Conservation (phyloP, 2,888 invertebrate species). For the Synanthedon andrenaeformis region DNA sequence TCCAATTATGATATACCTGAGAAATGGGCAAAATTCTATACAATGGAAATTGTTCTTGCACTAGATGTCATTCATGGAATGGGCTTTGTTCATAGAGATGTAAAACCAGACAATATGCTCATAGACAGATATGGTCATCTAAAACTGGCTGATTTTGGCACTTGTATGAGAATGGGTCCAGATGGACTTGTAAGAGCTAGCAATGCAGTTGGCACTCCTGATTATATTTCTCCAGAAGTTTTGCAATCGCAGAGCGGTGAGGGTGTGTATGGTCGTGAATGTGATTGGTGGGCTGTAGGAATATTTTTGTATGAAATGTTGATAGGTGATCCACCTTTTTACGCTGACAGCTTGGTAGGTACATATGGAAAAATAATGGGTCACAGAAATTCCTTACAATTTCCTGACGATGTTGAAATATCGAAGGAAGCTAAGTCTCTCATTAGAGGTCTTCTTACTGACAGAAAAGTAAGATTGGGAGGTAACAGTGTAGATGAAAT, state of each 20-base stretch:
- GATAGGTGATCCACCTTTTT: conserved; percentile 98
- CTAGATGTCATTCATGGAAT: conserved; percentile 97
- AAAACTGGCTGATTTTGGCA: conserved; percentile 99
- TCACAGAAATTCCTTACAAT: conserved; percentile 93
- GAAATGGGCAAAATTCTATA: conserved; percentile 98
- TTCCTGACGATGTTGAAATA: conserved; percentile 95
- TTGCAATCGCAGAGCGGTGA: conserved; percentile 96
- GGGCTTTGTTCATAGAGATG: conserved; percentile 97
- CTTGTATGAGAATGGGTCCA: conserved; percentile 98
- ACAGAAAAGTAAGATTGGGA: conserved; percentile 89
- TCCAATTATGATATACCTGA: conserved; percentile 99
- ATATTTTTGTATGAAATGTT: conserved; percentile 99
- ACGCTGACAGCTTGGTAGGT: conserved; percentile 97
- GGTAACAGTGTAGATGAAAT: conserved; percentile 95
- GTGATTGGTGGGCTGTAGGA: conserved; percentile 99
- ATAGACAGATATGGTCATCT: conserved; percentile 95
- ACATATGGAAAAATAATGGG: conserved; percentile 99
- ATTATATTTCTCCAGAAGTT: conserved; percentile 99
- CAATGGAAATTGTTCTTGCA: conserved; percentile 97
- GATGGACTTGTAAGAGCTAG: conserved; percentile 96
- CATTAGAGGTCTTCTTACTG: conserved; percentile 94
- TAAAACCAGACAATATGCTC: conserved; percentile 99
- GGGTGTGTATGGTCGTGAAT: conserved; percentile 96
- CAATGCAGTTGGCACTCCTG: conserved; percentile 99
- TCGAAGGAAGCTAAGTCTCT: conserved; percentile 88